Evolutionary conservation across 2,113 vertebrate genomes (phyloP).

Genomic region (Turnix velox): DNA sequence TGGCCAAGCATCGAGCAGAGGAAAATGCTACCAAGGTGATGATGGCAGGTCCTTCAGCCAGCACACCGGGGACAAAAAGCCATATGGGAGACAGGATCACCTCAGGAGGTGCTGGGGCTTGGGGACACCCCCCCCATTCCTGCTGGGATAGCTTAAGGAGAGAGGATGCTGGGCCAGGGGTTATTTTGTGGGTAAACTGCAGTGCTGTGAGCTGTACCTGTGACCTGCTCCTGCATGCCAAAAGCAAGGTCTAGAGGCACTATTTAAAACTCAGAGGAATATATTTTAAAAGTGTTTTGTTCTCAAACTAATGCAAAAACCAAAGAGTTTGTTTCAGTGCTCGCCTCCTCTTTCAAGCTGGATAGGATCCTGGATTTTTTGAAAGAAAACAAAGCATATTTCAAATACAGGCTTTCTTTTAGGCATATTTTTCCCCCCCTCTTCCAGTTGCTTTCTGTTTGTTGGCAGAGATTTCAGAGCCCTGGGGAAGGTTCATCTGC

Average conservation of each 20-base stretch:
- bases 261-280: neutral
- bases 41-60: neutral
- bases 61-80: neutral
- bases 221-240: neutral
- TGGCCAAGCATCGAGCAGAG: neutral
- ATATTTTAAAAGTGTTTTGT: neutral
- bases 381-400: conserved; percentile 34
- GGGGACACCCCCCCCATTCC: rapidly evolving
- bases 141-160: neutral
- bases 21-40: neutral
- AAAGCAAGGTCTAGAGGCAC: neutral
- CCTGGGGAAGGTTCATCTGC: neutral
- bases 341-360: neutral
- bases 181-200: neutral
- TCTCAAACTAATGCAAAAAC: conserved; percentile 5
- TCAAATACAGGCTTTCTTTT: neutral
- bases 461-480: neutral
- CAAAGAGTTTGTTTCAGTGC: neutral
- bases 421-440: neutral
- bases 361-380: conserved; percentile 11
- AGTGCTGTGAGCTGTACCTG: neutral
- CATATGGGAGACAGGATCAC: rapidly evolving
- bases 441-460: conserved; percentile 14
- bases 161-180: neutral
- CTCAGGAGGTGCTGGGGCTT: neutral